Evolutionary conservation across 1,140 invertebrate genomes (phyloP), one percentile per base, ranked within the genome.

Genomic region (Papilio polyxenes): DNA sequence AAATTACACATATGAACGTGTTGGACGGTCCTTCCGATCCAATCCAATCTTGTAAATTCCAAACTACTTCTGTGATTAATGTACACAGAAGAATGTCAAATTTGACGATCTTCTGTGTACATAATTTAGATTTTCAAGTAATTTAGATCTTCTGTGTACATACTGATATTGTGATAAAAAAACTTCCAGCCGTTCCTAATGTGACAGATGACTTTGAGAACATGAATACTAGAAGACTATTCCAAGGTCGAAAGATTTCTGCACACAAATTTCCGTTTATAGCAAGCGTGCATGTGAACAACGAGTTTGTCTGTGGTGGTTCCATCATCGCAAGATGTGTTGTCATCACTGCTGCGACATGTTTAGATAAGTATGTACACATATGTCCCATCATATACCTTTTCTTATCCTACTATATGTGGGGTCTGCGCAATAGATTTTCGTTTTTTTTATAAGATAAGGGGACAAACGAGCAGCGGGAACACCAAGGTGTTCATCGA

Each of bases 301-400:
- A 69, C 0, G 15, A 85, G 53, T 88, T 86, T 59, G 31, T 77
- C 0, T 86, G 88, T 31, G 82, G 82, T 6, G 87, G 88, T 9
- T 85, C 83, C 72, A 83, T 89, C 69, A 87, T 89, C 72, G 81
- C 72, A 17, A 85, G 75, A 9, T 80, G 85, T 51, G n/a, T 88
- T 10, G 78, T 89, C 15, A 76, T 89, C 56, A 86, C 87, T 0
- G 83, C 85, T 0, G 85, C 85, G 0, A 82, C 87, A 10, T 89
- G 85, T 48, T 81, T 89, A 20, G 78, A 85, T 49, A 48, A 82
- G 88, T 89, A 74, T 86, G 85, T 75, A 81, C 10, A 5, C n/a
- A 75, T 11, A 31, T n/a, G 37, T 75, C 15, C 10, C 4, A 69
- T 62, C 23, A 23, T 69, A 56, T 56, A 0, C 15, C 53, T 56